Evolutionary conservation across 2,113 vertebrate species (phyloP).

Genomic region (Phalacrocorax pelagicus): DNA sequence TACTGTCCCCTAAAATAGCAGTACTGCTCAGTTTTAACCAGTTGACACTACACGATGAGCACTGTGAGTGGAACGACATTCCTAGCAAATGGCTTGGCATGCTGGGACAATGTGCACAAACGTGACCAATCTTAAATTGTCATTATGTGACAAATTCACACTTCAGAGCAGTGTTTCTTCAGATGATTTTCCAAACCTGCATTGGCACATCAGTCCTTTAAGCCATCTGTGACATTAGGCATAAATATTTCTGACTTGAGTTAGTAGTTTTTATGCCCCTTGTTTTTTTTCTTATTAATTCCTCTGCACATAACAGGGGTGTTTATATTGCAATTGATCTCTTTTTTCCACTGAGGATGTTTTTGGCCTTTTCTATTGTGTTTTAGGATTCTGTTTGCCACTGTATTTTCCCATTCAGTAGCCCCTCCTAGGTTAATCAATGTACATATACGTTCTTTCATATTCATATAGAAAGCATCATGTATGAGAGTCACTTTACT

Average conservation of each 20-base stretch:
- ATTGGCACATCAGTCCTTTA: not conserved
- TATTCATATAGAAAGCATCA: not conserved
- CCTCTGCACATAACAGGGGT: not conserved
- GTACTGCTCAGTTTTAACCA: not conserved
- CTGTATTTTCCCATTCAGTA: not conserved
- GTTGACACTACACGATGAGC: not conserved
- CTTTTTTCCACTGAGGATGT: accelerated
- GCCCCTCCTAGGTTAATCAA: not conserved
- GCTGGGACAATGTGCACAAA: not conserved
- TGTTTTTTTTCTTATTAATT: not conserved
- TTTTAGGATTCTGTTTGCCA: not conserved
- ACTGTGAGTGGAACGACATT: not conserved
- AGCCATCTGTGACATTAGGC: not conserved
- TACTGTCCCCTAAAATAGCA: not conserved
- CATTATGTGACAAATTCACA: not conserved
- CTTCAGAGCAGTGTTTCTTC: not conserved
- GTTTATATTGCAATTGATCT: not conserved
- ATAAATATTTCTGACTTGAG: not conserved
- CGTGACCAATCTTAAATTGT: not conserved
- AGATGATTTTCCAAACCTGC: not conserved
- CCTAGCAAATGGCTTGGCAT: not conserved
- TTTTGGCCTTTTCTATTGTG: not conserved
- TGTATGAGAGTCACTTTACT: not conserved
- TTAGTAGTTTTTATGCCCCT: not conserved
- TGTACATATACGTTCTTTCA: not conserved